Percentiles rank a stretch among this genome's conserved stretches.
phyloP scores from a whole-genome alignment of 1,140 invertebrate genomes.

The Globodera ellingtonae region DNA sequence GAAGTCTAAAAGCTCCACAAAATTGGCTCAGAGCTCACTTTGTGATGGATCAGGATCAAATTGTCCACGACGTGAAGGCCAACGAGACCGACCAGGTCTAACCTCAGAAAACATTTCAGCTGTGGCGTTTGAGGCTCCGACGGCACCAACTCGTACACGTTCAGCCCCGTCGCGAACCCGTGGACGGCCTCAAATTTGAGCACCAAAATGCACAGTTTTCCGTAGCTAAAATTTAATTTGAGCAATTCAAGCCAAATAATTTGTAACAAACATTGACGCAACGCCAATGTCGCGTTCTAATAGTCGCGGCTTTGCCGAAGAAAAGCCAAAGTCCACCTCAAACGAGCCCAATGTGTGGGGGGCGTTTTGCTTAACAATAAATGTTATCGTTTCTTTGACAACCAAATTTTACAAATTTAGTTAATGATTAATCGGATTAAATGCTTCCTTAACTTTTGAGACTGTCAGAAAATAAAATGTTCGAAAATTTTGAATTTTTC shows the following conservation, averaged over 20 bases:
- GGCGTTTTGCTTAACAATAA: neutral
- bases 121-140: neutral
- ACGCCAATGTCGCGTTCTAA: constrained; percentile 19
- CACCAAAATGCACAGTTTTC: constrained; percentile 22
- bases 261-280: constrained; percentile 19
- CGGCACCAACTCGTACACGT: constrained; percentile 14
- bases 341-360: neutral
- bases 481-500: no score
- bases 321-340: constrained; percentile 26
- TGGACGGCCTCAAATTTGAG: constrained; percentile 11
- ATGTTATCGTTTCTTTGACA: no score
- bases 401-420: no score
- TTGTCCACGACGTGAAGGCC: constrained; percentile 25
- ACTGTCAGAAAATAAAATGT: no score
- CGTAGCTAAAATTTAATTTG: constrained; percentile 15
- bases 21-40: constrained; percentile 6
- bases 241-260: neutral
- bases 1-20: neutral
- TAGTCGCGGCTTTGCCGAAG: constrained; percentile 10
- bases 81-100: constrained; percentile 22
- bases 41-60: constrained; percentile 16
- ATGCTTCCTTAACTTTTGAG: no score
- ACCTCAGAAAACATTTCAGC: neutral
- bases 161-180: constrained; percentile 18
- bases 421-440: no score